These are phyloP conservation scores for Lagopus leucura DNA, from an alignment of 2,113 vertebrate genomes.

Conservation along the genomic window DNA sequence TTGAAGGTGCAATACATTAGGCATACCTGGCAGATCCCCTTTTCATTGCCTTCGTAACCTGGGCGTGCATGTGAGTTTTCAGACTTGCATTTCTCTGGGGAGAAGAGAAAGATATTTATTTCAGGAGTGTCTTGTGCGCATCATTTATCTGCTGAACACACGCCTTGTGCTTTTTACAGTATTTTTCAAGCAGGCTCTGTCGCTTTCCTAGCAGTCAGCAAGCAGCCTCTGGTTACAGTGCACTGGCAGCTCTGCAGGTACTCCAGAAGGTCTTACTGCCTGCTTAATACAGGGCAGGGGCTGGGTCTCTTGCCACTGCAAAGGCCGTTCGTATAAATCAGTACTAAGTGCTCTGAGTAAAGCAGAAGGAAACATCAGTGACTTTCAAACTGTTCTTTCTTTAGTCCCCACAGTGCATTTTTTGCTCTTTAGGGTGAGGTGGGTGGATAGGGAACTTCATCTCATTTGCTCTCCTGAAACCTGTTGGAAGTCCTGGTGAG, in stretches of 20 bases:
- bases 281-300: neutral
- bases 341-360: neutral
- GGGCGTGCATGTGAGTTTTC: neutral
- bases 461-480: conserved; percentile 34
- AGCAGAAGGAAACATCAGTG: neutral
- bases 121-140: conserved; percentile 25
- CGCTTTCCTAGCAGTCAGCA: neutral
- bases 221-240: conserved; percentile 50
- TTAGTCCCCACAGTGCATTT: neutral
- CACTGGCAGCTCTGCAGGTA: conserved; percentile 52
- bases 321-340: conserved; percentile 37
- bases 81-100: neutral
- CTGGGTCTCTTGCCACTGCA: neutral
- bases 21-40: neutral
- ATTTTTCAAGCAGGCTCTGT: conserved; percentile 60
- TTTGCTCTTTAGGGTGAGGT: conserved; percentile 11
- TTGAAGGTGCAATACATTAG: neutral
- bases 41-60: neutral
- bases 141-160: conserved; percentile 62
- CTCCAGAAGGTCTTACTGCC: conserved; percentile 39
- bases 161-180: neutral
- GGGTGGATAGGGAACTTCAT: neutral
- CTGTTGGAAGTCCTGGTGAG: neutral
- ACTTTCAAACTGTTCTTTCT: conserved; percentile 33
- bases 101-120: conserved; percentile 51